Evolutionary conservation across 2,113 vertebrate genomes (phyloP).

Genomic region (Typhlomys cinereus): DNA sequence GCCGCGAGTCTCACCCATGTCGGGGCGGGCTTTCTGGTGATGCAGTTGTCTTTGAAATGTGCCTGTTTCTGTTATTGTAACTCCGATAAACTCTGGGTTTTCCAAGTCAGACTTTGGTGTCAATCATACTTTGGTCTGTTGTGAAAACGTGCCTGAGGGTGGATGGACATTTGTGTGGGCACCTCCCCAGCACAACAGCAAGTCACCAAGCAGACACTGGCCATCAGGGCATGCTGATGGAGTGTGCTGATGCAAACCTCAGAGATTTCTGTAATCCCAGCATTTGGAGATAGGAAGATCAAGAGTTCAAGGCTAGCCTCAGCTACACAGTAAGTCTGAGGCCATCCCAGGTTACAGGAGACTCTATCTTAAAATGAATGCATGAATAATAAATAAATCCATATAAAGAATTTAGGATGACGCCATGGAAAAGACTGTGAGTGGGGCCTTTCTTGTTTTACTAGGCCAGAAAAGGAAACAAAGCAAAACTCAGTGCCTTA

Average conservation of each 20-base stretch:
- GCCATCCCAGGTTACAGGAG: background rate
- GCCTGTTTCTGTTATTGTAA: too few relatives aligned
- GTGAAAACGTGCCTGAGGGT: too few relatives aligned
- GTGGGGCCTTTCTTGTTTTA: constrained; percentile 23
- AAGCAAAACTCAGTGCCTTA: background rate
- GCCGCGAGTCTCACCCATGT: too few relatives aligned
- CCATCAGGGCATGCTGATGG: background rate
- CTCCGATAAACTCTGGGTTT: too few relatives aligned
- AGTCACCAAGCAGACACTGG: background rate
- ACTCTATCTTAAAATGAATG: background rate
- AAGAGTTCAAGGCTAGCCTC: background rate
- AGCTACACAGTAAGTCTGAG: background rate
- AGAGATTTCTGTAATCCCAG: background rate
- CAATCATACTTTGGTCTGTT: too few relatives aligned
- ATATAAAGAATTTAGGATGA: constrained; percentile 12
- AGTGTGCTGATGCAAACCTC: background rate
- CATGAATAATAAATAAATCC: background rate
- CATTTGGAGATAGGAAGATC: background rate
- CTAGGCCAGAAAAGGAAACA: background rate
- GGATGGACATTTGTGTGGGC: too few relatives aligned
- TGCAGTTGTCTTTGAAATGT: too few relatives aligned
- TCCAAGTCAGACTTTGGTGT: too few relatives aligned
- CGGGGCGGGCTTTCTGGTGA: too few relatives aligned
- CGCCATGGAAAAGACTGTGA: background rate
- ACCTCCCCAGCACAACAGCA: too few relatives aligned